phyloP scores from a whole-genome alignment of 1,140 invertebrate species.

The Cotesia vestalis region DNA sequence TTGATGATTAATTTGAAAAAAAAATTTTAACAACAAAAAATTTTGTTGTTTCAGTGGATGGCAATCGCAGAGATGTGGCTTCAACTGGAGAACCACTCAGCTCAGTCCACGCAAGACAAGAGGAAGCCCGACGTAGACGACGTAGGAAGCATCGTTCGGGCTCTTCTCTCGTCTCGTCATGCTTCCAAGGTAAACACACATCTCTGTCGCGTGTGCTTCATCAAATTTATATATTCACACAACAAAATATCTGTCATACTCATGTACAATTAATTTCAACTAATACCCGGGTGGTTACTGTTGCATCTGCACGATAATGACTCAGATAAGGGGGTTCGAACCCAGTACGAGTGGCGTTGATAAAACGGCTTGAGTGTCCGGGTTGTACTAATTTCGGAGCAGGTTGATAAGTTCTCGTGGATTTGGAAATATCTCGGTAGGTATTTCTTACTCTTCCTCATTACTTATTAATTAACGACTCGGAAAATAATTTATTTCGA shows the following conservation, averaged over 20 bases:
- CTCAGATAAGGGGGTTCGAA: background rate
- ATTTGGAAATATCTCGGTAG: no score
- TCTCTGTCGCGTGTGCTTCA: background rate
- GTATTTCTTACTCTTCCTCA: no score
- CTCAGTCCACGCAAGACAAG: constrained; percentile 72
- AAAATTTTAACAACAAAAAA: no score
- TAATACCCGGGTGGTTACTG: background rate
- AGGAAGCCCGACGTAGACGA: constrained; percentile 85
- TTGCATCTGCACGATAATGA: constrained; percentile 9
- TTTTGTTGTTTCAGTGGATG: constrained; percentile 52
- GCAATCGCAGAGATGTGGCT: constrained; percentile 51
- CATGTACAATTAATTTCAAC: background rate
- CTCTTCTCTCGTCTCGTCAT: constrained; percentile 84
- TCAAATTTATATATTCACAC: no score
- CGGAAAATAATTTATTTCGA: no score
- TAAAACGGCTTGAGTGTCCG: no score
- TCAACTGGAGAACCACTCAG: constrained; percentile 59
- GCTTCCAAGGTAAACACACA: constrained; percentile 79
- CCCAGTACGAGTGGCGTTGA: no score
- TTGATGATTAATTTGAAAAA: background rate
- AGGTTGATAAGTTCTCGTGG: no score
- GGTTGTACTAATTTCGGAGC: no score
- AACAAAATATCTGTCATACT: no score
- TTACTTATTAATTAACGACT: no score
- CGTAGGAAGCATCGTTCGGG: constrained; percentile 89